Conservation (phyloP, 2,888 invertebrate species). For the Lepidocyrtinus sp. region DNA sequence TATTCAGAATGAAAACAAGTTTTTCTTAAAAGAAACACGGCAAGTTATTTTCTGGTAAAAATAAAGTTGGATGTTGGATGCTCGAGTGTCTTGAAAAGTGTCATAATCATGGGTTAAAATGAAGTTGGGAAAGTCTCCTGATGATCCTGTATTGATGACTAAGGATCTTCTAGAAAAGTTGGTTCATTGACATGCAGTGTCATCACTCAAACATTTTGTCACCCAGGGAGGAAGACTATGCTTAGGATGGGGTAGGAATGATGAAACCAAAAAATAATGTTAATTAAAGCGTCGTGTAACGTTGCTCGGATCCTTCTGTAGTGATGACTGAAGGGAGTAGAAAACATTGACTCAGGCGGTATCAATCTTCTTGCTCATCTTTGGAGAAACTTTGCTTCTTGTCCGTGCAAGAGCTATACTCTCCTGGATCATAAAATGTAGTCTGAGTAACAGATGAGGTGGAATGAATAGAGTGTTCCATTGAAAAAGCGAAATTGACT, state of each 20-base stretch:
- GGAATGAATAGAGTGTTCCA: conserved; percentile 7
- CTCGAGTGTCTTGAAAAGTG: background rate
- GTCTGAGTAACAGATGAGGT: background rate
- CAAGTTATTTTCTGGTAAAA: conserved; percentile 4
- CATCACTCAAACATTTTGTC: conserved; percentile 60
- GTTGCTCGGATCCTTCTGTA: conserved; percentile 4
- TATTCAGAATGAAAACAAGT: conserved; percentile 18
- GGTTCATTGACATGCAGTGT: conserved; percentile 59
- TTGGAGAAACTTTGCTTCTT: background rate
- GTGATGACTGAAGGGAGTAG: conserved; percentile 28
- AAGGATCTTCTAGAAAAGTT: conserved; percentile 10
- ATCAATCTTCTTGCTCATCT: conserved; percentile 20
- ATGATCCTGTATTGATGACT: conserved; percentile 27
- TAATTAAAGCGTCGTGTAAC: conserved; percentile 43
- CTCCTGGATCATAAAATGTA: background rate
- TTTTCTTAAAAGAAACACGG: conserved; percentile 6
- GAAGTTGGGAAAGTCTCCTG: background rate
- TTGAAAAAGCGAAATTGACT: conserved; percentile 14
- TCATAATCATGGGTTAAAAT: conserved; percentile 12
- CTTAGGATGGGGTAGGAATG: conserved; percentile 21
- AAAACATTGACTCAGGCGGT: conserved; percentile 29
- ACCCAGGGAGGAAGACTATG: conserved; percentile 29
- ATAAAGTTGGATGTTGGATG: background rate
- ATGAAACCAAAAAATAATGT: conserved; percentile 41
- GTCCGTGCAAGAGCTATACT: background rate